Base-by-base conservation (phyloP, 2,797 vertebrate genomes). In the Merluccius polli region DNA sequence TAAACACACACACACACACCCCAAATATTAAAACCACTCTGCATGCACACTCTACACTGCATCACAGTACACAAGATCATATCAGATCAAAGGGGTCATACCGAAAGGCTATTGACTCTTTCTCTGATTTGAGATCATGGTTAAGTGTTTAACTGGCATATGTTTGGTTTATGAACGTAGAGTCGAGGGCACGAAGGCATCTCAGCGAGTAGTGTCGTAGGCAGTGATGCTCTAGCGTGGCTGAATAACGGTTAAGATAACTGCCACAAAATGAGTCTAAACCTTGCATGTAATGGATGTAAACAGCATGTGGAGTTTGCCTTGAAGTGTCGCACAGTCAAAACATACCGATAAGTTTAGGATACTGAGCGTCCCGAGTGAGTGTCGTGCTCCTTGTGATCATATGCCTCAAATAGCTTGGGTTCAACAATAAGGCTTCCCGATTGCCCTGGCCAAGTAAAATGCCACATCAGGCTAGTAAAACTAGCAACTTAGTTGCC, bases 331-430 rank as follows among this genome's bases (percentile, higher is more conserved):
- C 8, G 21, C 69, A 31, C 30, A 89, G 90, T 86, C 89, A 90
- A 82, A 94, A 92, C 82, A 91, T 70, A 33, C 72, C 77, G 88
- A 92, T 91, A 87, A 32, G 21, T 16, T 35, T 32, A 70, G 74
- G 70, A 80, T 78, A 65, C 36, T 70, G n/a, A 52, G 21, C 81
- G 24, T 27, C 74, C 77, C 33, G 27, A 41, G n/a, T 74, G 10
- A 15, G 36, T 74, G 29, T 75, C 21, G 68, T 11, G 2, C n/a
- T 71, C 71, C 9, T 68, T 29, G 21, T 70, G 70, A 67, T 69
- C 2, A 65, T 59, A 52, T 2, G 10, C 10, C 11, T 21, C 69
- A 24, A 30, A 48, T 71, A 29, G n/a, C 38, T 27, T 35, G 16
- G 13, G 16, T 15, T 18, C 63, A n/a, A n/a, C n/a, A n/a, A n/a